Percentiles rank a stretch among this genome's conserved stretches.
phyloP scores from a whole-genome alignment of 2,797 vertebrate species.

The Coranthus polyacanthus region DNA sequence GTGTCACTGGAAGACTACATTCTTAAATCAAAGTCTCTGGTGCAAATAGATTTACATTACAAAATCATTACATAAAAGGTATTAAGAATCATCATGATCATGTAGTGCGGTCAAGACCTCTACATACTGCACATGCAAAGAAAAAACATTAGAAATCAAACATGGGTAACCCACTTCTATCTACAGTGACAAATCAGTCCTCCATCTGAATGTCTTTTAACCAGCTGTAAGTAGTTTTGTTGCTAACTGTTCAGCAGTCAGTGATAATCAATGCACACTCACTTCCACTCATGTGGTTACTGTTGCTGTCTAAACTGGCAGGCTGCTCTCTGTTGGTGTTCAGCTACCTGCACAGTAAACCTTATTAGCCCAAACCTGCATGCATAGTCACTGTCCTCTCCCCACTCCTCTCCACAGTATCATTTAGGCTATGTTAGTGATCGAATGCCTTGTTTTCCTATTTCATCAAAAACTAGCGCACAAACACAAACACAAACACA shows the following conservation, averaged over 20 bases:
- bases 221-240: not conserved
- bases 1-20: no score
- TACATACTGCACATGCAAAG: not conserved
- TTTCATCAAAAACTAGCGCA: conserved; percentile 61
- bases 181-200: not conserved
- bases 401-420: conserved; percentile 20
- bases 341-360: conserved; percentile 36
- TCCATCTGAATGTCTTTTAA: not conserved
- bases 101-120: not conserved
- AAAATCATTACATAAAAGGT: not conserved
- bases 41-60: conserved; percentile 1
- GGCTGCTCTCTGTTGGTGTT: conserved; percentile 29
- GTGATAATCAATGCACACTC: conserved; percentile 19
- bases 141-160: not conserved
- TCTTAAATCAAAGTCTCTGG: not conserved
- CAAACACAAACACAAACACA: conserved; percentile 32
- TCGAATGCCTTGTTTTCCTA: conserved; percentile 40
- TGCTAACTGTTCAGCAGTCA: conserved; percentile 10
- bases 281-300: conserved; percentile 23
- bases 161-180: no score
- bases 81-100: not conserved
- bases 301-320: conserved; percentile 28
- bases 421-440: conserved; percentile 54
- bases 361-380: conserved; percentile 50
- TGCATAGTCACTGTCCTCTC: conserved; percentile 17